Base-by-base conservation (phyloP, 1,140 invertebrate species). In the Aculops lycopersici region DNA sequence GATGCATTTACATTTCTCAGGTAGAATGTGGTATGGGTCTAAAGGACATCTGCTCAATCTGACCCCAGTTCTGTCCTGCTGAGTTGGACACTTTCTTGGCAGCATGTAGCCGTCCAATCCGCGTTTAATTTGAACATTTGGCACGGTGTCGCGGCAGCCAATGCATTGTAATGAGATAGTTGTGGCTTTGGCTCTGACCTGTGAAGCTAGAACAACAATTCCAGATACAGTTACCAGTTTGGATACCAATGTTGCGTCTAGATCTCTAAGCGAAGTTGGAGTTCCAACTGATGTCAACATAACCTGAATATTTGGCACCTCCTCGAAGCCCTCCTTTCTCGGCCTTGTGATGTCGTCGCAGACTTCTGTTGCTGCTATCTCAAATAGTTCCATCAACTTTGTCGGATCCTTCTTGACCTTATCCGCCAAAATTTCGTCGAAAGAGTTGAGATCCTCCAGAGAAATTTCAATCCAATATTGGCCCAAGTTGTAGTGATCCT, bases 31-130 rank as follows among this genome's bases (percentile, higher is more conserved):
- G 54, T 80, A 98, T 3, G 92, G 92, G 63, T 98, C 92, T 17
- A 97, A 52, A 2, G 90, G 88, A 57, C 92, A 98, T 50, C 81
- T 80, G 51, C 44, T 45, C 4, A 71, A 68, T 38, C 72, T 60
- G 8, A n/a, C 24, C 8, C 24, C 24, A 42, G 76, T 79, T 45
- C 75, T 71, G 63, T 86, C 79, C 53, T 86, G 61, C 13, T 76
- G 75, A 49, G 68, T 72, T 8, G 24, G n/a, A 56, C 90, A 98
- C 60, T 78, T 86, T 41, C 90, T 67, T 1, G 92, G 92, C 52
- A 99, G 61, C n/a, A 74, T 65, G 61, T 88, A 94, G 3, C 90
- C 90, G 53, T 98, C 90, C 5, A 98, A 60, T 3, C 92, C 92
- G 20, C 86, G 76, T 54, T 83, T 84, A 0, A 99, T 71, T 38